These are phyloP conservation scores for Eolophus roseicapilla DNA, from an alignment of 2,113 vertebrate genomes.

Conservation along the genomic window DNA sequence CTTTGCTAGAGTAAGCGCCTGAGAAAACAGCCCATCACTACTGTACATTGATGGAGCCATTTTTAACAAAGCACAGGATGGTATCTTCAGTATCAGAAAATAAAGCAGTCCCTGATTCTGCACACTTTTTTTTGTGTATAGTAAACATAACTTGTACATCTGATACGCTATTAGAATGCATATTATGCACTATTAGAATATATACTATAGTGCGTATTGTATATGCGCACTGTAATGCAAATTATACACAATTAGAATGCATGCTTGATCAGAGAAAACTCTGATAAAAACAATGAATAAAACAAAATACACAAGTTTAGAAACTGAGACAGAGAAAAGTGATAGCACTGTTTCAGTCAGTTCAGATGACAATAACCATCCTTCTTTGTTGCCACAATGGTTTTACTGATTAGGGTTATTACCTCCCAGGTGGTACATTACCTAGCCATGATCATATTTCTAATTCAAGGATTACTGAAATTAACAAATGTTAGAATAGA, in stretches of 20 bases:
- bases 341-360: background rate
- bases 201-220: background rate
- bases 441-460: background rate
- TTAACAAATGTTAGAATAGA: background rate
- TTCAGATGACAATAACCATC: background rate
- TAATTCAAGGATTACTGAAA: background rate
- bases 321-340: background rate
- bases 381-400: background rate
- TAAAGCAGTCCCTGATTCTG: fast-evolving
- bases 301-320: background rate
- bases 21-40: background rate
- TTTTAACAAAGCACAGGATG: background rate
- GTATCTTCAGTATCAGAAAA: background rate
- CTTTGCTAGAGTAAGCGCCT: background rate
- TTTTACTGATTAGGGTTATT: background rate
- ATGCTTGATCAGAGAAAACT: background rate
- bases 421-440: background rate
- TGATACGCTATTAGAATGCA: background rate
- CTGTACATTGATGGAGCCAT: background rate
- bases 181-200: background rate
- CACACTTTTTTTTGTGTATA: background rate
- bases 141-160: background rate
- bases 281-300: background rate
- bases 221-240: background rate
- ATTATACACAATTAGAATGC: background rate